A percentile compares a stretch with the other conserved stretches of the same genome.
These are phyloP conservation scores for Rousettus leschenaultii DNA, from an alignment of 2,113 vertebrate species.

Conservation along the genomic window DNA sequence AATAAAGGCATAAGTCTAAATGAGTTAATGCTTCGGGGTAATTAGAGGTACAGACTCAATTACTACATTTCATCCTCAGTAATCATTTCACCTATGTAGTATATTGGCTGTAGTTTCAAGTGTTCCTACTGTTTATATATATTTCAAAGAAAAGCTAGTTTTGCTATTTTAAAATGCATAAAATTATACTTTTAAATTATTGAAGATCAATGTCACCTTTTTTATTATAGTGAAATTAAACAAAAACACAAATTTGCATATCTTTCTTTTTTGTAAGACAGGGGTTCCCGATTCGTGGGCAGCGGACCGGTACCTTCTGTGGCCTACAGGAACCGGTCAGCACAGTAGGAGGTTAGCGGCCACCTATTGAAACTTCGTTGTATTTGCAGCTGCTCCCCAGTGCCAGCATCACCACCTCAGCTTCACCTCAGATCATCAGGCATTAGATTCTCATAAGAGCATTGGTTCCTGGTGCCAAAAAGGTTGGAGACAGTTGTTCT, in stretches of 20 bases:
- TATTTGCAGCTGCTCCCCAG: no score
- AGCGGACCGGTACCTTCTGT: no score
- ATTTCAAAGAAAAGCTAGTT: not conserved
- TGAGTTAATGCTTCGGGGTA: constrained; percentile 45
- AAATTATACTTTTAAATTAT: not conserved
- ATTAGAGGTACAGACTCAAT: constrained; percentile 62
- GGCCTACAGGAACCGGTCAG: no score
- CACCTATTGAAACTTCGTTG: no score
- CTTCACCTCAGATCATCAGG: no score
- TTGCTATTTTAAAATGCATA: not conserved
- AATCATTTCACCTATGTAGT: constrained; percentile 52
- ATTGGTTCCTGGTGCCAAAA: no score
- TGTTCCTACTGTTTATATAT: not conserved
- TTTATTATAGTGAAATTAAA: not conserved
- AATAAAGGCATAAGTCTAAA: constrained; percentile 67
- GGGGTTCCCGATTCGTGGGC: no score
- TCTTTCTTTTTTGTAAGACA: not conserved
- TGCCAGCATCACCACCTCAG: no score
- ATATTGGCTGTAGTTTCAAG: not conserved
- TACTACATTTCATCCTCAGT: constrained; percentile 24
- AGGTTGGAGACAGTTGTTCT: not conserved
- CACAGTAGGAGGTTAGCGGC: no score
- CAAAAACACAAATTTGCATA: not conserved
- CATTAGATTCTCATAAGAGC: no score
- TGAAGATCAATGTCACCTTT: not conserved